Evolutionary conservation across 2,797 vertebrate genomes (phyloP), one percentile per base, ranked within the genome.

Genomic region (Tenualosa thibaudeaui): DNA sequence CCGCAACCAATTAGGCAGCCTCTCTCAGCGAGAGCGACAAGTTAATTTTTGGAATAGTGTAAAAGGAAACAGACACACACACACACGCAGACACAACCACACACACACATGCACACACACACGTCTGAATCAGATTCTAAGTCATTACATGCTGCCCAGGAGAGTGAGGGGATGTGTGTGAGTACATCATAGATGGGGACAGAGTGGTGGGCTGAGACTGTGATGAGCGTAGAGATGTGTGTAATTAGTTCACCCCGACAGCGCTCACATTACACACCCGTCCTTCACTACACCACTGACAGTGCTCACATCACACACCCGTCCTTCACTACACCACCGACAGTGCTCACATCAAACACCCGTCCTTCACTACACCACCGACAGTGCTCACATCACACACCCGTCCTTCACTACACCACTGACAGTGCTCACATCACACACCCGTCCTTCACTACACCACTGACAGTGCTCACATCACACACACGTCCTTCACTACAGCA

Each of bases 11-110:
- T 95, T 94, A 94, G 91, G 91, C 82, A 85, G 87, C 88, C 90
- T 90, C 83, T 88, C 88, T 91, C 81, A 62, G 53, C 49, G 56
- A 83, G 90, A 93, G 90, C 87, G 88, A 90, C 89, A 89, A 92
- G 92, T 93, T 93, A 93, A 95, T 95, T 94, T 90, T 91, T 88
- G 90, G 89, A 91, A 93, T 93, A 90, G 91, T 91, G 91, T 88
- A 86, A 89, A 71, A 81, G 81, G 89, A 90, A 91, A 90, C 91
- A 91, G 91, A 62, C n/a, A 12, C 60, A 26, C 10, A 65, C 24
- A 65, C 60, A 65, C 60, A 56, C 17, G 22, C 54, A 56, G 19
- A 56, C 17, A 56, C 54, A 56, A 19, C 22, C 54, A 56, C 54
- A 56, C 54, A 56, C 54, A 56, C 54, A 56, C 17, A 5, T 17